A percentile compares a stretch with the other conserved stretches of the same genome.
phyloP scores from a whole-genome alignment of 2,113 vertebrate species.

The Clarias magur region DNA sequence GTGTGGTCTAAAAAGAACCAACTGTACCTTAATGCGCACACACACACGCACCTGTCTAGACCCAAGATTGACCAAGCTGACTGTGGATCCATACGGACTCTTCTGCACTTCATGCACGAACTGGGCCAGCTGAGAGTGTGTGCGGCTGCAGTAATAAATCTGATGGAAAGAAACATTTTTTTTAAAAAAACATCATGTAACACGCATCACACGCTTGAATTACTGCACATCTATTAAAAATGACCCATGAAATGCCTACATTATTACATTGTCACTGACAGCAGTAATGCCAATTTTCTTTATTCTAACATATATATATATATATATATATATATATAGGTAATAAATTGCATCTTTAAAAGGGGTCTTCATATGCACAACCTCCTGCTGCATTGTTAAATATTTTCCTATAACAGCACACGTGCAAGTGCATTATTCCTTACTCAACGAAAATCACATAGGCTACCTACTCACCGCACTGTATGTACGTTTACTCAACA shows the following conservation, averaged over 20 bases:
- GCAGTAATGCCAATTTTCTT: too few species aligned
- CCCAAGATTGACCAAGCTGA: slow-evolving; percentile 83
- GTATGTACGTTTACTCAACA: too few species aligned
- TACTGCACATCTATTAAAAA: not conserved
- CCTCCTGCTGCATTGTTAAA: too few species aligned
- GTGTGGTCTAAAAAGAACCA: not conserved
- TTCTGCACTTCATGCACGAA: slow-evolving; percentile 93
- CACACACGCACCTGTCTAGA: slow-evolving; percentile 84
- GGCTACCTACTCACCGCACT: too few species aligned
- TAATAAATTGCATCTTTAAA: too few species aligned
- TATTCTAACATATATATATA: too few species aligned
- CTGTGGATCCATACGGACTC: slow-evolving; percentile 85
- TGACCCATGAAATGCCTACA: not conserved
- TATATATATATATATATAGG: too few species aligned
- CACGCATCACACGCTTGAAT: not conserved
- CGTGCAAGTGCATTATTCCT: too few species aligned
- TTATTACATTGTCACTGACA: not conserved
- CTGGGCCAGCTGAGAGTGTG: slow-evolving; percentile 94
- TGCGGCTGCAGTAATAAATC: slow-evolving; percentile 98
- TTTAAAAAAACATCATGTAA: not conserved
- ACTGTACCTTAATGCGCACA: not conserved
- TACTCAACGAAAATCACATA: not conserved
- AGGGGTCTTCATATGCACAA: too few species aligned
- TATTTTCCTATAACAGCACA: too few species aligned
- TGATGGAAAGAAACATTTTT: slow-evolving; percentile 56